A percentile compares a stretch with the other conserved stretches of the same genome.
Evolutionary conservation across 2,797 vertebrate genomes (phyloP).

Genomic region (Rhabdophis nuchalis): DNA sequence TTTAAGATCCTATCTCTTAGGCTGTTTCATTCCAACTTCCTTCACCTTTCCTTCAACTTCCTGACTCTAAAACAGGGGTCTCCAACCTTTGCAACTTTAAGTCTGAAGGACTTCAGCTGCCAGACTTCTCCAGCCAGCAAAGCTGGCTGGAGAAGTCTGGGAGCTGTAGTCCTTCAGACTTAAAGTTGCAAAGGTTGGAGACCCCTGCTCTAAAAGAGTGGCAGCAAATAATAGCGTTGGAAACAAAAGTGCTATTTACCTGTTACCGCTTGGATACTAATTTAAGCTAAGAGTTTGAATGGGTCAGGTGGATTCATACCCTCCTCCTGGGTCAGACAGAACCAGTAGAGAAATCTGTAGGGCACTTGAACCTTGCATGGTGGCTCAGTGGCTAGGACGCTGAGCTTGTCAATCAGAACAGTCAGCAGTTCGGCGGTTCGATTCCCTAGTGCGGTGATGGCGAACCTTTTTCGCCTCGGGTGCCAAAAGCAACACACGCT

Average conservation of each 20-base stretch:
- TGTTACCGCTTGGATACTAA: neutral
- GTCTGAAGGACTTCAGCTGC: no score
- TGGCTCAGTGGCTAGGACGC: no score
- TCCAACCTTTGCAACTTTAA: no score
- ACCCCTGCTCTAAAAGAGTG: constrained; percentile 23
- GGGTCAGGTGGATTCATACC: neutral
- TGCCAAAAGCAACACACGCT: no score
- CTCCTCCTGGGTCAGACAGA: neutral
- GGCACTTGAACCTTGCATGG: neutral
- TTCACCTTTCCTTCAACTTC: constrained; percentile 7
- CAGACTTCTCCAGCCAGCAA: no score
- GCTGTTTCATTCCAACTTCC: constrained; percentile 39
- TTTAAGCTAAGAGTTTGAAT: neutral
- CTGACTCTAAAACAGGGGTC: constrained; percentile 14
- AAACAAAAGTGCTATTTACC: neutral
- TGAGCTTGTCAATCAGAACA: no score
- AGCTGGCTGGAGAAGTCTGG: no score
- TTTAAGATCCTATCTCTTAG: constrained; percentile 42
- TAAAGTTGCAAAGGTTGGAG: no score
- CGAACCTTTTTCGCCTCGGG: no score
- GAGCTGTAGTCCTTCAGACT: no score
- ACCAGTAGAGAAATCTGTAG: neutral
- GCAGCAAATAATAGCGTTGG: neutral
- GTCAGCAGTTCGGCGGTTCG: no score
- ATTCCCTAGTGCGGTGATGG: no score